Conservation (phyloP, 2,888 invertebrate species). For the Scaptomyza cyrtandrae region DNA sequence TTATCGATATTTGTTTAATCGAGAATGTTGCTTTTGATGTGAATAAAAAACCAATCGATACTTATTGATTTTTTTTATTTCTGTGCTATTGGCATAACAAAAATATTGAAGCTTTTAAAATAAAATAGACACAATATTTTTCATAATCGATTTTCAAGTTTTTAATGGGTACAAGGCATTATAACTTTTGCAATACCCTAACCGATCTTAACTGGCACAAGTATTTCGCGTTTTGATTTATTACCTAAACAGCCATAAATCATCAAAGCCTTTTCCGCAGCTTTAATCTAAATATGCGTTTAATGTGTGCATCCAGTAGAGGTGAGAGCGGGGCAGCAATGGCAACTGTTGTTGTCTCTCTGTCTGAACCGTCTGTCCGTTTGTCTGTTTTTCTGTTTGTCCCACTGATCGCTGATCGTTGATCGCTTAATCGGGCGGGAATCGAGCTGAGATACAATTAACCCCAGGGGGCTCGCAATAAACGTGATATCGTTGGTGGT, state of each 20-base stretch:
- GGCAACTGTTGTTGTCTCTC: conserved; percentile 27
- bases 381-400: conserved; percentile 16
- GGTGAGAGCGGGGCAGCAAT: neutral
- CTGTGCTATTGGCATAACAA: too few species aligned
- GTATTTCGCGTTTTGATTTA: conserved; percentile 44
- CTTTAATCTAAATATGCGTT: conserved; percentile 58
- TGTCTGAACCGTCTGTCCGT: conserved; percentile 13
- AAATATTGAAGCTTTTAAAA: too few species aligned
- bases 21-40: too few species aligned
- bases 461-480: conserved; percentile 73
- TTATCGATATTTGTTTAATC: too few species aligned
- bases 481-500: conserved; percentile 63
- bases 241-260: conserved; percentile 44
- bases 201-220: conserved; percentile 24
- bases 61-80: too few species aligned
- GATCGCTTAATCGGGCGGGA: conserved; percentile 81
- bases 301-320: conserved; percentile 41
- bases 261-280: conserved; percentile 31
- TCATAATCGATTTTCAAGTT: too few species aligned
- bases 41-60: too few species aligned
- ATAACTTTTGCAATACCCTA: conserved; percentile 5
- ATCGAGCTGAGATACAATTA: conserved; percentile 70
- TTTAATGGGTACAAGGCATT: neutral
- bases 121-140: too few species aligned
- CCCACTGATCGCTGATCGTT: conserved; percentile 64